Percentiles rank a stretch among this genome's conserved stretches.
phyloP scores from a whole-genome alignment of 1,140 invertebrate species.

The Vanessa tameamea region DNA sequence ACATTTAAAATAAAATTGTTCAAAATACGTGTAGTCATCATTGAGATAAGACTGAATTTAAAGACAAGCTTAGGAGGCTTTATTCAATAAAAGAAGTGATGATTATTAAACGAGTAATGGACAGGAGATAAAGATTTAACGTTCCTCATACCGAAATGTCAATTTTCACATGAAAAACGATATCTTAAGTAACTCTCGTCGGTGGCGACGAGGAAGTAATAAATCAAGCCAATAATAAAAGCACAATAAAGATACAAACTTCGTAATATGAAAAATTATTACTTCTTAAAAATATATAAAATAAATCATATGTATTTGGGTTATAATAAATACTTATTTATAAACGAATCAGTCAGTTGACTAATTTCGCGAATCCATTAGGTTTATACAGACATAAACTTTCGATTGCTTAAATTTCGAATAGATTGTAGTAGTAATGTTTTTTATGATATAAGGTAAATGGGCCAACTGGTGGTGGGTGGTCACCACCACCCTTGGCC shows the following conservation, averaged over 20 bases:
- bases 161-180: slow-evolving; percentile 35
- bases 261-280: slow-evolving; percentile 30
- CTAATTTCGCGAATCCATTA: no score
- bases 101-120: slow-evolving; percentile 10
- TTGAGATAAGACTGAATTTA: not conserved
- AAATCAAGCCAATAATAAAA: slow-evolving; percentile 39
- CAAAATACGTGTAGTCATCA: not conserved
- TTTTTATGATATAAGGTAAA: no score
- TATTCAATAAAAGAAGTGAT: not conserved
- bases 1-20: not conserved
- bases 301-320: slow-evolving; percentile 11
- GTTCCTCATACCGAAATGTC: slow-evolving; percentile 19
- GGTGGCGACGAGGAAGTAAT: slow-evolving; percentile 36
- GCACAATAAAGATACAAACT: slow-evolving; percentile 29
- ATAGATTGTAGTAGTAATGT: no score
- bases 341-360: not conserved
- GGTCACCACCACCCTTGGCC: no score
- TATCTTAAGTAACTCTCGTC: slow-evolving; percentile 32
- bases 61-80: not conserved
- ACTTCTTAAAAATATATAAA: slow-evolving; percentile 34
- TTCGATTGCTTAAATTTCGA: no score
- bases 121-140: slow-evolving; percentile 11
- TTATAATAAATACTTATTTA: slow-evolving; percentile 5
- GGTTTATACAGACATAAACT: no score
- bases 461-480: no score